phyloP scores from a whole-genome alignment of 2,888 invertebrate species.

The Dinocampus coccinellae region DNA sequence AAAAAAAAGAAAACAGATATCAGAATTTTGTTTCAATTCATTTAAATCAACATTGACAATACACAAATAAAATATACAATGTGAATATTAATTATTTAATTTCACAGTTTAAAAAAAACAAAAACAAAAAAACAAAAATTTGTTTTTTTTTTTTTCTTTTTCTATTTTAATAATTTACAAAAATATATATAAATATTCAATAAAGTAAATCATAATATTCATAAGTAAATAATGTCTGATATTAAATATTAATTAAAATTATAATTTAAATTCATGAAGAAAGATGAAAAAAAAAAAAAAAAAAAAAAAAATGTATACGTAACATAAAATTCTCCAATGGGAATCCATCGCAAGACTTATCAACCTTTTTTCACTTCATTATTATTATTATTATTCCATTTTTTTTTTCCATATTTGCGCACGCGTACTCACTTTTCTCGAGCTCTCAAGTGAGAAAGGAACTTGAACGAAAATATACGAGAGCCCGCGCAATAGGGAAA shows the following conservation, averaged over 20 bases:
- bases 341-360: background rate
- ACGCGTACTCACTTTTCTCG: conserved; percentile 13
- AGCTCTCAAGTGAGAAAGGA: conserved; percentile 44
- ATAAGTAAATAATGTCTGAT: background rate
- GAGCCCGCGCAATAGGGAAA: conserved; percentile 3
- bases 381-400: too few relatives aligned
- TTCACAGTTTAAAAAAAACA: background rate
- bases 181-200: background rate
- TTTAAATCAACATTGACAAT: background rate
- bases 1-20: background rate
- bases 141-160: background rate
- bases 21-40: background rate
- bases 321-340: background rate
- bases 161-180: background rate
- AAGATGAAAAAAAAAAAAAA: background rate
- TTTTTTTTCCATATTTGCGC: background rate
- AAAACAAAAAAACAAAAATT: background rate
- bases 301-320: background rate
- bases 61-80: background rate
- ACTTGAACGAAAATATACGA: conserved; percentile 43
- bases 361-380: background rate
- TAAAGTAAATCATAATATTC: background rate
- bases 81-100: background rate
- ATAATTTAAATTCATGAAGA: background rate
- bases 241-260: background rate